phyloP scores from a whole-genome alignment of 2,113 vertebrate genomes.

The Siphamia tubifer region DNA sequence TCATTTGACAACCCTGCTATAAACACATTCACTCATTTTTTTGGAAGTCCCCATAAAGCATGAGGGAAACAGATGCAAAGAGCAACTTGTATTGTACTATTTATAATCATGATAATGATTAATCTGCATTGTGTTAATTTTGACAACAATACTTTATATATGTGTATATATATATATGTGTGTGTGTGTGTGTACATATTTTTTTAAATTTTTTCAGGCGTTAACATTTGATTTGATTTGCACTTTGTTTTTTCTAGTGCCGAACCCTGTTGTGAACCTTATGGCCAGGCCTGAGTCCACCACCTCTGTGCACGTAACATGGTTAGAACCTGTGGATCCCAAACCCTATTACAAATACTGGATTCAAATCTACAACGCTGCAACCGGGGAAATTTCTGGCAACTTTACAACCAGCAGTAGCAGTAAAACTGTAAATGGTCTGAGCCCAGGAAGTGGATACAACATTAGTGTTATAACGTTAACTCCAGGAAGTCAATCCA shows the following conservation, averaged over 20 bases:
- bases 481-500: conserved; percentile 2
- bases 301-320: conserved; percentile 34
- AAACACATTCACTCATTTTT: no score
- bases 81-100: no score
- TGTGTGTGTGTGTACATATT: background rate
- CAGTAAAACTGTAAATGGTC: background rate
- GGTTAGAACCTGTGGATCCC: conserved; percentile 17
- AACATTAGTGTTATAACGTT: conserved; percentile 22
- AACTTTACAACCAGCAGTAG: background rate
- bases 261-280: conserved; percentile 58
- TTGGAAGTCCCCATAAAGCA: no score
- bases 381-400: background rate
- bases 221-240: no score
- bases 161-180: no score
- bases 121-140: no score
- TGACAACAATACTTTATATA: no score
- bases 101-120: no score
- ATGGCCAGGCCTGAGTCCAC: background rate
- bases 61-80: no score
- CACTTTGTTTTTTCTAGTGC: conserved; percentile 27
- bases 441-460: conserved; percentile 55
- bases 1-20: no score
- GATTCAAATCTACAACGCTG: background rate
- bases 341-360: background rate
- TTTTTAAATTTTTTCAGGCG: background rate